These are phyloP conservation scores for Thinocorus orbignyianus DNA, from an alignment of 2,113 vertebrate genomes.

Conservation along the genomic window DNA sequence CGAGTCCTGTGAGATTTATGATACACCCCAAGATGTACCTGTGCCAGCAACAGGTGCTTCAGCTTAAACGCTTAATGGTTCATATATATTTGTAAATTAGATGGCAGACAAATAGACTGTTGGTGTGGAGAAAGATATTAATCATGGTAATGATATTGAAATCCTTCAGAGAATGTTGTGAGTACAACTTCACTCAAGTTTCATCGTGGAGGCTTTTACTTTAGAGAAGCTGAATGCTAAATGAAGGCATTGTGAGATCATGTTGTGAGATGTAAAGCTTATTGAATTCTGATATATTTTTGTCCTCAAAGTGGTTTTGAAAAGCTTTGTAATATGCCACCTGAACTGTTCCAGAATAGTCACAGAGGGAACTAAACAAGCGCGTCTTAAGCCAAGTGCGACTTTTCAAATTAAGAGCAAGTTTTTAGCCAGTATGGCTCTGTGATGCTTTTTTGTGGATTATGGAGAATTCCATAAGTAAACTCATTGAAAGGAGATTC, in stretches of 20 bases:
- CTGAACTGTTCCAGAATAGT: background rate
- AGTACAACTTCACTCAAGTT: background rate
- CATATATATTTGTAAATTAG: slow-evolving; percentile 22
- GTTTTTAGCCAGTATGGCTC: background rate
- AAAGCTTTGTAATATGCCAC: background rate
- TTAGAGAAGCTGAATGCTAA: background rate
- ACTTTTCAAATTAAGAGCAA: background rate
- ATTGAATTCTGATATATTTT: background rate
- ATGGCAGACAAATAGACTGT: background rate
- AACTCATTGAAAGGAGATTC: background rate
- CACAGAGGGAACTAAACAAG: background rate
- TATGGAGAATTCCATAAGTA: background rate
- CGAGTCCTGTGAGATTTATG: background rate
- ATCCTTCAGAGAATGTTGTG: background rate
- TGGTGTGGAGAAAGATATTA: background rate
- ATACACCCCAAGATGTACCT: background rate
- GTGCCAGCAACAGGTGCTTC: slow-evolving; percentile 27
- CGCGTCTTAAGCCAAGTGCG: background rate
- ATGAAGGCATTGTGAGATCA: background rate
- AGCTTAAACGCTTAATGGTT: slow-evolving; percentile 12
- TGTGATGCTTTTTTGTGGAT: fast-evolving
- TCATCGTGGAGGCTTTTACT: background rate
- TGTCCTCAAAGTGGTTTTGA: background rate
- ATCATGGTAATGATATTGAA: slow-evolving; percentile 1
- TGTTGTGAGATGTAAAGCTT: background rate